Evolutionary conservation across 2,888 invertebrate species (phyloP), one percentile per base, ranked within the genome.

Genomic region (Platynereis dumerilii): DNA sequence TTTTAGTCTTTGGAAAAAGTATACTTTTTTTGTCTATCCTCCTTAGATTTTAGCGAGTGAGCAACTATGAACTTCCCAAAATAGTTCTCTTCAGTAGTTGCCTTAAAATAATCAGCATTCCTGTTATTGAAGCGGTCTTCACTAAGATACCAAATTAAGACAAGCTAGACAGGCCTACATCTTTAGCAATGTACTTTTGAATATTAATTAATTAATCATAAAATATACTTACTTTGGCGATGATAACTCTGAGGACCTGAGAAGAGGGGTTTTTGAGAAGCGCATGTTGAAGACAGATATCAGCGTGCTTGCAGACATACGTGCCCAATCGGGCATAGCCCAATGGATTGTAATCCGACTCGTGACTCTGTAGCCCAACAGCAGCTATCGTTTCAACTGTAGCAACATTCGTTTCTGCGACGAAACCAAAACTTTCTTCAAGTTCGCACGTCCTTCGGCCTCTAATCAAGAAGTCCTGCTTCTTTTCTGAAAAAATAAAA

Each of bases 301-400:
- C 73, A 1, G 67, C 61, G 52, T 69, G 68, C 24, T 65, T 62
- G 60, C 73, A 72, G 34, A 72, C 44, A 60, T 73, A 73, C 10
- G 71, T 65, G 1, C 73, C 73, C 69, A 72, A 66, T 27, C 68
- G 44, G 63, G 67, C 67, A 67, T 72, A 73, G 24, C 73, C 73
- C 24, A 73, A 65, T 22, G 73, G 66, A 59, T 73, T 72, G 66
- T 73, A 72, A 28, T 68, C 72, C 3, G 69, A 69, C 58, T 73
- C 72, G 39, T 58, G 60, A 5, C 62, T 54, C 45, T 58, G 64
- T 17, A 73, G 53, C 12, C 73, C 72, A 12, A 45, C 53, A 20
- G 60, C 34, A 22, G 53, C 20, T 3, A 62, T 34, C 58, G 61
- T 48, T 28, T 66, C 63, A 39, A 72, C 44, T 24, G 52, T 34